Base-by-base conservation (phyloP, 2,888 invertebrate species). In the Lasioglossum oenotherae region DNA sequence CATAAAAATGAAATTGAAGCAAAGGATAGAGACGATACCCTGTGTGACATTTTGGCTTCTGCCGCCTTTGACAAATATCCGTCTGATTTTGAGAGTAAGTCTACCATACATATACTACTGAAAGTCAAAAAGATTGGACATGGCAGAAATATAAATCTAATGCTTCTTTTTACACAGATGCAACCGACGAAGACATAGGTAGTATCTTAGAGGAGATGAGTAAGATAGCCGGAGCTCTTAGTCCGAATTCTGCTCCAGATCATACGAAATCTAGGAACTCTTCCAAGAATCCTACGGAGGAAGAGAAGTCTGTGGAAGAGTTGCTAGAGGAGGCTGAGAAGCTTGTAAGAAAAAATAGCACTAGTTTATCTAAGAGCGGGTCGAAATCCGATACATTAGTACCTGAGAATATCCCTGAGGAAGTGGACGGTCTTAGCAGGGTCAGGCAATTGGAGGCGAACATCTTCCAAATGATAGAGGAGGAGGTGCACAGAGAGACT, bases 171-270 rank as follows among this genome's bases (percentile, higher is more conserved):
- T 79, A 27, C 38, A 95, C 38, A 95, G 95, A 94, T 92, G 94
- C 94, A 4, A 95, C 94, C 14, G 95, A 95, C 49, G 95, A 95
- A 64, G 95, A 95, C 38, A 94, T 95, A 60, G 94, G 94, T 64
- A 95, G 94, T 84, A 93, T 95, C 78, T 85, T 95, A 38, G 95
- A 95, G 81, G 95, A 95, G 85, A 95, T 95, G 91, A 95, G 94
- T 81, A 95, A 94, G 87, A 94, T 95, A 41, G 94, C 94, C 3
- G 94, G 92, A 16, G 92, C 92, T 4, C 77, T 94, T 35, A 94
- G 94, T 85, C 94, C 94, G 12, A 92, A 91, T 89, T 92, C 94
- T 49, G 90, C 88, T 0, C 90, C 88, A 0, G 94, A 94, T 67
- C 88, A 85, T 57, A 88, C 91, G 31, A 94, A 93, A 75, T 92